Conservation (phyloP, 2,797 vertebrate species). For the Tragopan temminckii region DNA sequence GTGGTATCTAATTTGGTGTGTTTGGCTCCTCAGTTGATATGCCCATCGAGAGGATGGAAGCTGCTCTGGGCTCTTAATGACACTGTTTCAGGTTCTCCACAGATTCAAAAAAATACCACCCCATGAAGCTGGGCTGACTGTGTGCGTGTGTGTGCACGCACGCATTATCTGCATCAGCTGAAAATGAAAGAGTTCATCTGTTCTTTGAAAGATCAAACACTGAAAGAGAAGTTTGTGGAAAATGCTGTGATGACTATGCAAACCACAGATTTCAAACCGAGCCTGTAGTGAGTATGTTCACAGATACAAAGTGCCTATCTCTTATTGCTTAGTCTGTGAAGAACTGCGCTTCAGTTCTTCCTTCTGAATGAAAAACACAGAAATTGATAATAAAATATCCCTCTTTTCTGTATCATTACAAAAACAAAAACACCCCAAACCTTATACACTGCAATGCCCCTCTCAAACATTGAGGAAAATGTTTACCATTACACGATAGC, state of each 20-base stretch:
- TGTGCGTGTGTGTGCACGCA: not conserved
- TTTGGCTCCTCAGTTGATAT: not conserved
- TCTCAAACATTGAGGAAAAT: not conserved
- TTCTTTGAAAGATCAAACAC: not conserved
- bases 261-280: not conserved
- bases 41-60: not conserved
- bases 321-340: not conserved
- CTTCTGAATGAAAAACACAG: not conserved
- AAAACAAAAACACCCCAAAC: no score
- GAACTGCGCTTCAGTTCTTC: not conserved
- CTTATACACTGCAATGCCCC: not conserved
- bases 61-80: not conserved
- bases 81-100: not conserved
- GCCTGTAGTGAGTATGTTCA: not conserved
- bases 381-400: not conserved
- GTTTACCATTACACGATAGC: not conserved
- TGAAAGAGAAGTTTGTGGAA: not conserved
- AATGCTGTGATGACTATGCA: not conserved
- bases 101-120: not conserved
- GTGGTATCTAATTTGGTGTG: not conserved
- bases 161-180: not conserved
- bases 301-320: not conserved
- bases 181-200: not conserved
- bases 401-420: no score
- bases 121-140: not conserved